Base-by-base conservation (phyloP, 1,140 invertebrate species). In the Drosophila orena region DNA sequence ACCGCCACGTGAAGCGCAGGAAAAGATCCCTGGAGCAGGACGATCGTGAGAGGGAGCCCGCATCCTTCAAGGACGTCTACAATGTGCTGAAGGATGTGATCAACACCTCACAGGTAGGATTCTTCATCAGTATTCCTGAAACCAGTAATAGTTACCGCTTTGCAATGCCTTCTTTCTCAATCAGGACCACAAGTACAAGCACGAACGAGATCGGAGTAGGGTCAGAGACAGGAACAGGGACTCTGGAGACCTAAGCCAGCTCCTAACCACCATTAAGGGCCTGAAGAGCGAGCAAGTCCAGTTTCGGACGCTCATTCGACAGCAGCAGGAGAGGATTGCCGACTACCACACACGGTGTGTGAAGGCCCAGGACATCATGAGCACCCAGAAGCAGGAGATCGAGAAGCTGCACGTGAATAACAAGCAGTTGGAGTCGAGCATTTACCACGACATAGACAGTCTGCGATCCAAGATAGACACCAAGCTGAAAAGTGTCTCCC, bases 341-440 rank as follows among this genome's bases (percentile, higher is more conserved):
- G 88, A 91, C 27, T 92, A 91, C 50, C 91, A 90, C 20, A 54
- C 65, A 2, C 81, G 91, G 11, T 92, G 81, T 8, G 44, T 91
- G 2, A 91, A 91, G 44, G 91, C 91, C 3, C 86, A 92, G 62
- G 84, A 91, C 49, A 84, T 92, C 2, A 91, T 92, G 84, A 76
- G 89, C 70, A 79, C 74, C 12, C 91, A 92, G 6, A 91, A 91
- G 68, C 54, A 71, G 2, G 88, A 92, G 71, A 91, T 92, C 40
- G 84, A 91, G 12, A 91, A 92, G 59, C 73, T 92, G 14, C 77
- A 86, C 4, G 58, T 65, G 2, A 91, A 90, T 37, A 91, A 91
- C 52, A 89, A 84, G 40, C 84, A 91, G 15, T 50, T 91, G 50
- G 90, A 91, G 52, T 55, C 72, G 12, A 91, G 89, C 44, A 83